A percentile compares a stretch with the other conserved stretches of the same genome.
These are phyloP conservation scores for Palythoa grandiflora DNA, from an alignment of 92 coral and sea anemone species.

Conservation along the genomic window DNA sequence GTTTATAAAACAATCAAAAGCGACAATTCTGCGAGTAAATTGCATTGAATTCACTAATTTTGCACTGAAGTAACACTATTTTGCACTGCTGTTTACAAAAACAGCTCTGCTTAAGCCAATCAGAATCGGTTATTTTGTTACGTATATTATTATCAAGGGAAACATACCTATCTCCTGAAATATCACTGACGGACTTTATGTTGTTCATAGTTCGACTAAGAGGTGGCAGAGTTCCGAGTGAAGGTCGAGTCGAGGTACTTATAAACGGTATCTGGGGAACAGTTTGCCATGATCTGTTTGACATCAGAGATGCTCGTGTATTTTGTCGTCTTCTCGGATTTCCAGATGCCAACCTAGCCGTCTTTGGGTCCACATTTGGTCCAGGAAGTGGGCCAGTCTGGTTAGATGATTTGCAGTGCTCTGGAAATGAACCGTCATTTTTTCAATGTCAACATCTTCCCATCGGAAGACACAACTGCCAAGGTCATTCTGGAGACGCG, in stretches of 20 bases:
- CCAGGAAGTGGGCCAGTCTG: constrained; percentile 21
- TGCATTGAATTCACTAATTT: too few relatives aligned
- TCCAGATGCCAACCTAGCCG: not conserved
- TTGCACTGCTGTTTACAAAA: too few relatives aligned
- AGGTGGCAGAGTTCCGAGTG: constrained; percentile 11
- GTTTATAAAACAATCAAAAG: too few relatives aligned
- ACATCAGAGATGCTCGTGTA: not conserved
- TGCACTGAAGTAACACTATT: too few relatives aligned
- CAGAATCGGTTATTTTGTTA: too few relatives aligned
- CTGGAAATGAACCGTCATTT: constrained; percentile 5
- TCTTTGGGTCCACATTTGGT: constrained; percentile 15
- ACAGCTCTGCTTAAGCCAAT: too few relatives aligned
- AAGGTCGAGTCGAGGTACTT: constrained; percentile 12
- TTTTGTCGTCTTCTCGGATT: constrained; percentile 16
- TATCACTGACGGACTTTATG: not conserved
- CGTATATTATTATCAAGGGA: too few relatives aligned
- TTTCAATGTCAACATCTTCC: constrained; percentile 24
- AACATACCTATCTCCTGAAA: not conserved
- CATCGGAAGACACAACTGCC: constrained; percentile 14
- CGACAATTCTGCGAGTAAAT: too few relatives aligned
- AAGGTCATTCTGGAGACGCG: constrained; percentile 14
- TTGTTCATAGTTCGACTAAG: not conserved
- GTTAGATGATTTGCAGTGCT: constrained; percentile 21
- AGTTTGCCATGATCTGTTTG: constrained; percentile 17
- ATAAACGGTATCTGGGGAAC: constrained; percentile 38